These are phyloP conservation scores for Odontesthes bonariensis DNA, from an alignment of 2,113 vertebrate genomes.

Conservation along the genomic window DNA sequence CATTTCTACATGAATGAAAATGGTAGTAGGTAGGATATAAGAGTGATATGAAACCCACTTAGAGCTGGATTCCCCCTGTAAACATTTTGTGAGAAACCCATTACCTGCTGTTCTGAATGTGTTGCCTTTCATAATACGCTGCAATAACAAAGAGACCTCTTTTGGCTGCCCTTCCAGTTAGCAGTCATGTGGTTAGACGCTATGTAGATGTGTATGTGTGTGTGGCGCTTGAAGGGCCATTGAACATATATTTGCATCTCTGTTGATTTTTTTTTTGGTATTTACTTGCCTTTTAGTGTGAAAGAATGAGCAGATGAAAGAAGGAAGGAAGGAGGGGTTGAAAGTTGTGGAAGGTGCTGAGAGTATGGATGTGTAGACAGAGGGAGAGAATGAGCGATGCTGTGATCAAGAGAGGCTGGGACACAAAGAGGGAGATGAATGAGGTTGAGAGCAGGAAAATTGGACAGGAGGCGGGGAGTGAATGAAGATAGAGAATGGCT, in stretches of 20 bases:
- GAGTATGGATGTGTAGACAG: slow-evolving; percentile 61
- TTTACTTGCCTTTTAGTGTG: slow-evolving; percentile 30
- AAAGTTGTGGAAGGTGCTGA: slow-evolving; percentile 56
- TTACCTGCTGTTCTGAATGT: slow-evolving; percentile 56
- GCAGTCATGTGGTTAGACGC: slow-evolving; percentile 1
- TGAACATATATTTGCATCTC: slow-evolving; percentile 50
- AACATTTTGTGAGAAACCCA: slow-evolving; percentile 62
- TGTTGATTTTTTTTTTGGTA: slow-evolving; percentile 28
- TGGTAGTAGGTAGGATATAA: slow-evolving; percentile 43
- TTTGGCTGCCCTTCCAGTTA: slow-evolving; percentile 42
- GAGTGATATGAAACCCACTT: slow-evolving; percentile 64
- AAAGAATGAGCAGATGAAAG: slow-evolving; percentile 43
- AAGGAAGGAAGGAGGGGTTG: background rate
- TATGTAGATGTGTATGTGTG: background rate
- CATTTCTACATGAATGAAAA: slow-evolving; percentile 62
- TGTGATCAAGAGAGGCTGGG: slow-evolving; percentile 72
- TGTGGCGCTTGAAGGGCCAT: background rate
- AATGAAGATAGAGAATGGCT: slow-evolving; percentile 79
- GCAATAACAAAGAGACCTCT: slow-evolving; percentile 49
- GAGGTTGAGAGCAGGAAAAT: slow-evolving; percentile 76
- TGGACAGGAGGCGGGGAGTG: slow-evolving; percentile 77
- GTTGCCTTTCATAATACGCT: slow-evolving; percentile 55
- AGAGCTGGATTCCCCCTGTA: slow-evolving; percentile 53
- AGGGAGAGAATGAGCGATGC: slow-evolving; percentile 72
- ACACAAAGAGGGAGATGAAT: slow-evolving; percentile 77